phyloP scores from a whole-genome alignment of 2,797 vertebrate species.

The Botia kubotai region DNA sequence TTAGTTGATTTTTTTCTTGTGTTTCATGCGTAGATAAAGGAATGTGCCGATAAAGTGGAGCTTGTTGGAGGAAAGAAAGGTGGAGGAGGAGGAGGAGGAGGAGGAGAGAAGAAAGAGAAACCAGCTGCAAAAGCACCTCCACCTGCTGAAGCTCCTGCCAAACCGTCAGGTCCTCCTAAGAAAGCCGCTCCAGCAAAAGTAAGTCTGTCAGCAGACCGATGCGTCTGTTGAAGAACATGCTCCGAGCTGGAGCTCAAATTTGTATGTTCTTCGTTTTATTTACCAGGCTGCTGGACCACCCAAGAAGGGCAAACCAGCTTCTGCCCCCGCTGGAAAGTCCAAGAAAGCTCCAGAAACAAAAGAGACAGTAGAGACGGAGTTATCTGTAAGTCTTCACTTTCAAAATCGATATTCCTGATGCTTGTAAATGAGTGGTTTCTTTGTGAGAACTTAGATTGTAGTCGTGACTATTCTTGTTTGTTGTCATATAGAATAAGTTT shows the following conservation, averaged over 20 bases:
- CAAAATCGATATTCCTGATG: background rate
- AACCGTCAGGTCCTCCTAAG: constrained; percentile 80
- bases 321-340: constrained; percentile 79
- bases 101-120: constrained; percentile 83
- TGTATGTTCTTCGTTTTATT: constrained; percentile 19
- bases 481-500: background rate
- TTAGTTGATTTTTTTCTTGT: background rate
- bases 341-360: constrained; percentile 87
- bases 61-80: constrained; percentile 84
- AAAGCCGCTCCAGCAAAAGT: constrained; percentile 85
- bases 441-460: background rate
- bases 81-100: constrained; percentile 57
- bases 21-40: constrained; percentile 87
- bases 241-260: background rate
- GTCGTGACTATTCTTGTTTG: no score
- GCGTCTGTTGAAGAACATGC: background rate
- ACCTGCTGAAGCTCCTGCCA: constrained; percentile 73
- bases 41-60: constrained; percentile 93
- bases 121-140: constrained; percentile 67
- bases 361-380: constrained; percentile 86
- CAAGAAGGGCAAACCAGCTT: constrained; percentile 86
- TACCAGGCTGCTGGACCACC: constrained; percentile 81
- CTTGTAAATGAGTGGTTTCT: background rate
- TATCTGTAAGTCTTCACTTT: constrained; percentile 82
- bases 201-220: constrained; percentile 27